phyloP scores from a whole-genome alignment of 2,888 invertebrate genomes.

The Sarcophaga caerulescens region DNA sequence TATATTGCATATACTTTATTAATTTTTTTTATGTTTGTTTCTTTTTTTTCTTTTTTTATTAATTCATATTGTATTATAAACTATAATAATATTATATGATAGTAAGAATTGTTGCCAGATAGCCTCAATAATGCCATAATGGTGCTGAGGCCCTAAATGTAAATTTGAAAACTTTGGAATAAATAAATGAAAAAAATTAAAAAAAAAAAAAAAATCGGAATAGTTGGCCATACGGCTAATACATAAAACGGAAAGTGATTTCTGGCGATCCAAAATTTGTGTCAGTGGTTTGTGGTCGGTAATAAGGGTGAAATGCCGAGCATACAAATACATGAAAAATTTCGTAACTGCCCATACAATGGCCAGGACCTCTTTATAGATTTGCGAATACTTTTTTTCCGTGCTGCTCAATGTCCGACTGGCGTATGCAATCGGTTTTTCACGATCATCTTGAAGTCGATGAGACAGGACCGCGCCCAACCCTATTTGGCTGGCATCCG shows the following conservation, averaged over 20 bases:
- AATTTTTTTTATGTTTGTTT: too few relatives aligned
- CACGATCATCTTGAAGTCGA: background rate
- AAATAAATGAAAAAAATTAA: too few relatives aligned
- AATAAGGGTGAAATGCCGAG: conserved; percentile 19
- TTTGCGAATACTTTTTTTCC: conserved; percentile 19
- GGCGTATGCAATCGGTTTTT: conserved; percentile 24
- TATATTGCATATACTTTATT: too few relatives aligned
- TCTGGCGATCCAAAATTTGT: conserved; percentile 14
- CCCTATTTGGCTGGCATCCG: conserved; percentile 5
- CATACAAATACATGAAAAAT: conserved; percentile 35
- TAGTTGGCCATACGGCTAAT: conserved; percentile 47
- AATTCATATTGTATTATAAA: too few relatives aligned
- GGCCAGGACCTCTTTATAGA: conserved; percentile 34
- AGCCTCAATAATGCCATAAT: too few relatives aligned
- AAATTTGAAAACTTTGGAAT: too few relatives aligned
- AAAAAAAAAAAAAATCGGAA: too few relatives aligned
- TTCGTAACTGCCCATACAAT: conserved; percentile 32
- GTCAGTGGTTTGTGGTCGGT: conserved; percentile 37
- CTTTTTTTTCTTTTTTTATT: too few relatives aligned
- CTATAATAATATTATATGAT: too few relatives aligned
- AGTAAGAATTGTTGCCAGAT: too few relatives aligned
- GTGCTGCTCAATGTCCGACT: conserved; percentile 8
- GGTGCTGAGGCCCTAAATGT: too few relatives aligned
- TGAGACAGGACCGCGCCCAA: conserved; percentile 12
- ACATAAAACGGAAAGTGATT: conserved; percentile 9